Conservation (phyloP, 2,113 vertebrate genomes). For the Himantopus leucocephalus region DNA sequence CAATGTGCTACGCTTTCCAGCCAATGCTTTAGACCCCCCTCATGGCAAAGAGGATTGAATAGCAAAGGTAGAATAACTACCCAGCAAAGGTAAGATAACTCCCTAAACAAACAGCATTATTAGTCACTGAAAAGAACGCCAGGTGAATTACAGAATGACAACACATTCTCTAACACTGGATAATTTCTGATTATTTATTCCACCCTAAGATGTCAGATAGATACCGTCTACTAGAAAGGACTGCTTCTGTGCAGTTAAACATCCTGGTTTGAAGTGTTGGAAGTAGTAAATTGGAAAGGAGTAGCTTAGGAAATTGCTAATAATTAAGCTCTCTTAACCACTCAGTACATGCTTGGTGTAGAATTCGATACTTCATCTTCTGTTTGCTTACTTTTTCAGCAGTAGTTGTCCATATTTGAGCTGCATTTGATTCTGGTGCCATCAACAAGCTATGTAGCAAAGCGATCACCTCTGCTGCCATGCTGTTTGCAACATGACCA, state of each 20-base stretch:
- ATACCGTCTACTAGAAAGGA: neutral
- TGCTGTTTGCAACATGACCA: conserved; percentile 97
- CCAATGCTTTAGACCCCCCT: neutral
- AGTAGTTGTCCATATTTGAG: conserved; percentile 97
- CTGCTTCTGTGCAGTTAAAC: neutral
- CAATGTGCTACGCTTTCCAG: fast-evolving
- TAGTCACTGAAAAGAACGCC: neutral
- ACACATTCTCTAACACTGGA: neutral
- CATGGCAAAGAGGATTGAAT: neutral
- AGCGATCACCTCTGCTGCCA: conserved; percentile 97
- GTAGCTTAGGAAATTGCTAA: neutral
- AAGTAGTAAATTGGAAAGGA: neutral
- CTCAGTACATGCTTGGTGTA: neutral
- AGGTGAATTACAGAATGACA: neutral
- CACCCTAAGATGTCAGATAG: neutral
- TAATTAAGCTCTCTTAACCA: neutral
- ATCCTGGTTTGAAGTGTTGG: neutral
- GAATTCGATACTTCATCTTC: neutral
- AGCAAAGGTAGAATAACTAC: neutral
- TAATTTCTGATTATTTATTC: neutral
- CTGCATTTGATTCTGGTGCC: conserved; percentile 94
- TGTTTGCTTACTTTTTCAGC: conserved; percentile 86
- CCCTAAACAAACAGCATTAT: neutral
- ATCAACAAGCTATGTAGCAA: conserved; percentile 93
- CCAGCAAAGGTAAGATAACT: neutral